Percentiles rank a stretch among this genome's conserved stretches.
phyloP scores from a whole-genome alignment of 2,113 vertebrate genomes.

The Sialia sialis region DNA sequence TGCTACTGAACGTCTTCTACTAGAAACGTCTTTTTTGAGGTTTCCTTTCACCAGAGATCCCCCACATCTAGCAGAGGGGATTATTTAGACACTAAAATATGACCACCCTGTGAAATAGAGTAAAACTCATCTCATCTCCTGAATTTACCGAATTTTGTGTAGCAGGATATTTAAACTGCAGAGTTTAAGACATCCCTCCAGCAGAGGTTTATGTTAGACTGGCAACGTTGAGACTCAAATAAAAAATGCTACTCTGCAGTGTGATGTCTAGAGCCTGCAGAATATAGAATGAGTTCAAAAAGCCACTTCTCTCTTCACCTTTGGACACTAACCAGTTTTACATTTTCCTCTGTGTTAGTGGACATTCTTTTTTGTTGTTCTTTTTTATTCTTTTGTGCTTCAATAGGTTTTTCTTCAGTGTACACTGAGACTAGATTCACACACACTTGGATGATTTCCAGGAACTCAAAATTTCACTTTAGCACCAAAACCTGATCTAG shows the following conservation, averaged over 20 bases:
- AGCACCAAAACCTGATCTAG: not conserved
- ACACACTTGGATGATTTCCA: not conserved
- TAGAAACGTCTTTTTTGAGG: not conserved
- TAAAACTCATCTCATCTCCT: not conserved
- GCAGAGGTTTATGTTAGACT: not conserved
- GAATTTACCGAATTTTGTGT: not conserved
- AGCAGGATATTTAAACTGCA: not conserved
- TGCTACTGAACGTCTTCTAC: not conserved
- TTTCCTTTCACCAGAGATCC: not conserved
- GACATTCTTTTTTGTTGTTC: not conserved
- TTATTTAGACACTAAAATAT: not conserved
- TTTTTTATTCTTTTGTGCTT: not conserved
- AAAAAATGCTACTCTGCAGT: not conserved
- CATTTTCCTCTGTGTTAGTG: not conserved
- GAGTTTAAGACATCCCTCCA: not conserved
- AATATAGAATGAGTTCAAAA: not conserved
- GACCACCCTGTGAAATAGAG: not conserved
- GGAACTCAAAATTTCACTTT: not conserved
- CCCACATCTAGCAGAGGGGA: not conserved
- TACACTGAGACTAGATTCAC: not conserved
- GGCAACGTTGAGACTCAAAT: not conserved
- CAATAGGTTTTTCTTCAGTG: not conserved
- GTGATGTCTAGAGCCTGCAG: not conserved
- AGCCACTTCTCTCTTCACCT: not conserved
- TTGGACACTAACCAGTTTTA: not conserved